phyloP scores from a whole-genome alignment of 1,140 invertebrate species.

The Cherax destructor region DNA sequence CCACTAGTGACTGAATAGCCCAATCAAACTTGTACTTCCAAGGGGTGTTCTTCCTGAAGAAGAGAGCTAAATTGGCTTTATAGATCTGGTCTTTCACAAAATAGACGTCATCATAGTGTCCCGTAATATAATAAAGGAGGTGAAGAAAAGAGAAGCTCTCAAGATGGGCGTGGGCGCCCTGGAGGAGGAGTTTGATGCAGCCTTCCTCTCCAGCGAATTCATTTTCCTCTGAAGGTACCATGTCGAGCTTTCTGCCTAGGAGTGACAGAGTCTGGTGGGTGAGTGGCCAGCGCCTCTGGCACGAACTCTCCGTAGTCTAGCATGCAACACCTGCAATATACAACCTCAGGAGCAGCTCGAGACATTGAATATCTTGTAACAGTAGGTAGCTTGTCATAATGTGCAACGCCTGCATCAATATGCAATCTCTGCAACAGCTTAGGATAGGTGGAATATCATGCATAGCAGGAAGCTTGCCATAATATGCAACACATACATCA shows the following conservation, averaged over 20 bases:
- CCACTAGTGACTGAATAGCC: not conserved
- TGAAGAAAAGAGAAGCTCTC: constrained; percentile 6
- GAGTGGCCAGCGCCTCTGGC: constrained; percentile 16
- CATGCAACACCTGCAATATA: constrained; percentile 13
- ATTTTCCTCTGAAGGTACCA: not conserved
- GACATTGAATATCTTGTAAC: too few species aligned
- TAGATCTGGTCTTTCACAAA: constrained; percentile 44
- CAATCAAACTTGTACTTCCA: constrained; percentile 31
- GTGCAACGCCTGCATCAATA: too few species aligned
- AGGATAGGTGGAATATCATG: too few species aligned
- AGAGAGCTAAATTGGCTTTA: constrained; percentile 20
- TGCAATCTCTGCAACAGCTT: too few species aligned
- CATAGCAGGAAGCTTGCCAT: too few species aligned
- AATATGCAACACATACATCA: too few species aligned
- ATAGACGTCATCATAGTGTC: not conserved
- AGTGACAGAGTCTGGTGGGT: not conserved
- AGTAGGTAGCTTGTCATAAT: too few species aligned
- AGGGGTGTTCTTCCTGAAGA: constrained; percentile 18
- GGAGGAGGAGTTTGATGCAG: constrained; percentile 3
- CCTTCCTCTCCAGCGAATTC: constrained; percentile 13
- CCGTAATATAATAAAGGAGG: not conserved
- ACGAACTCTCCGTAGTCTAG: constrained; percentile 40
- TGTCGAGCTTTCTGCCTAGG: constrained; percentile 17
- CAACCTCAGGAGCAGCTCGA: not conserved
- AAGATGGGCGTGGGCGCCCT: constrained; percentile 16